These are phyloP conservation scores for Sylvia borin DNA, from an alignment of 2,797 vertebrate species.

Conservation along the genomic window DNA sequence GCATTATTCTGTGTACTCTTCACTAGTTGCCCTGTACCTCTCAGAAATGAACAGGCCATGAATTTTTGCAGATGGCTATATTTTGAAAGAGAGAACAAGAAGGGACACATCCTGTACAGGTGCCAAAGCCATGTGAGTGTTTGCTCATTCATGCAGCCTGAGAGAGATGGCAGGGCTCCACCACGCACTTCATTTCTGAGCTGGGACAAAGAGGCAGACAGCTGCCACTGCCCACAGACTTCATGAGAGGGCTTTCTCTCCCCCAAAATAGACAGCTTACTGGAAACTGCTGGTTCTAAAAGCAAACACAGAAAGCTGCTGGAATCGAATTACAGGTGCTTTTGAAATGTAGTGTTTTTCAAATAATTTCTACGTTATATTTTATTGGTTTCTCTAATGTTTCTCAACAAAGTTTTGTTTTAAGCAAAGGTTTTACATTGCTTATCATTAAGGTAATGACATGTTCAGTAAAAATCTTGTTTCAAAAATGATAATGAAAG, in stretches of 20 bases:
- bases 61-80: not conserved
- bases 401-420: not conserved
- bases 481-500: not conserved
- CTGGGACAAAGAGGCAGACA: not conserved
- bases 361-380: not conserved
- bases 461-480: not conserved
- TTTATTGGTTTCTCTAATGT: not conserved
- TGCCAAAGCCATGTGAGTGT: not conserved
- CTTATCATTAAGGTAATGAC: not conserved
- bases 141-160: not conserved
- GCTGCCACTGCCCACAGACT: not conserved
- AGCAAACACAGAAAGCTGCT: not conserved
- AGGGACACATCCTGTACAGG: not conserved
- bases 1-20: not conserved
- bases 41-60: not conserved
- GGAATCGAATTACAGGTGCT: not conserved
- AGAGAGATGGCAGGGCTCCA: not conserved
- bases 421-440: not conserved
- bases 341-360: not conserved
- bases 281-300: constrained; percentile 2
- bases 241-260: not conserved
- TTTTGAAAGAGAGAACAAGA: not conserved
- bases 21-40: not conserved
- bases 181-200: not conserved
- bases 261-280: not conserved